Evolutionary conservation across 2,113 vertebrate species (phyloP).

Genomic region (Xyrauchen texanus): DNA sequence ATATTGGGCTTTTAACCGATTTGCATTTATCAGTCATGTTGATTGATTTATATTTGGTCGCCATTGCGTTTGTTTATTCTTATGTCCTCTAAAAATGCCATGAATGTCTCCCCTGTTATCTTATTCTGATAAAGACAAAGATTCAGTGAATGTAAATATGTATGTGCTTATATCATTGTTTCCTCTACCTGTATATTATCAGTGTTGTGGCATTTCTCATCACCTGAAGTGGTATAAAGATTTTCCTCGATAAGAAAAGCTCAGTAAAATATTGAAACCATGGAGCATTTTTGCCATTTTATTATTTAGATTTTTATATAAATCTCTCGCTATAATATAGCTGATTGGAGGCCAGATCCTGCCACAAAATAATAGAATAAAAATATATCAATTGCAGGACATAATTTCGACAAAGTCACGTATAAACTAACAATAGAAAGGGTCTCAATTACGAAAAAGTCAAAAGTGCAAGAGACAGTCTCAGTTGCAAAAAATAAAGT

Average conservation of each 20-base stretch:
- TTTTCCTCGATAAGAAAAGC: constrained; percentile 45
- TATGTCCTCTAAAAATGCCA: constrained; percentile 40
- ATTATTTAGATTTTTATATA: neutral
- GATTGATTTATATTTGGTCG: constrained; percentile 47
- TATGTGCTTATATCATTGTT: constrained; percentile 51
- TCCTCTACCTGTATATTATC: constrained; percentile 47
- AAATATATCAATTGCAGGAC: no score
- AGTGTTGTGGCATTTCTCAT: constrained; percentile 54
- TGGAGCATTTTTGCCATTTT: constrained; percentile 14
- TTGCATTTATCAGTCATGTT: constrained; percentile 44
- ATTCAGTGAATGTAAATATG: constrained; percentile 62
- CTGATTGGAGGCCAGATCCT: no score
- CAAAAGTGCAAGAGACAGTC: no score
- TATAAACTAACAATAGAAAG: no score
- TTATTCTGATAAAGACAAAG: constrained; percentile 51
- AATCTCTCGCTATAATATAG: neutral
- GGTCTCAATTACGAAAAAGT: no score
- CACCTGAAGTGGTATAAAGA: constrained; percentile 48
- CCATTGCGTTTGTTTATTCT: constrained; percentile 34
- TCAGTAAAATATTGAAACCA: constrained; percentile 65
- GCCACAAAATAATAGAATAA: no score
- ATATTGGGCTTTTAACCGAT: constrained; percentile 34
- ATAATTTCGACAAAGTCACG: no score
- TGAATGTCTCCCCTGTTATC: constrained; percentile 45
- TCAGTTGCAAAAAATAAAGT: no score